Percentiles rank a stretch among this genome's conserved stretches.
Conservation (phyloP, 2,888 invertebrate genomes). For the Nudaria mundana region DNA sequence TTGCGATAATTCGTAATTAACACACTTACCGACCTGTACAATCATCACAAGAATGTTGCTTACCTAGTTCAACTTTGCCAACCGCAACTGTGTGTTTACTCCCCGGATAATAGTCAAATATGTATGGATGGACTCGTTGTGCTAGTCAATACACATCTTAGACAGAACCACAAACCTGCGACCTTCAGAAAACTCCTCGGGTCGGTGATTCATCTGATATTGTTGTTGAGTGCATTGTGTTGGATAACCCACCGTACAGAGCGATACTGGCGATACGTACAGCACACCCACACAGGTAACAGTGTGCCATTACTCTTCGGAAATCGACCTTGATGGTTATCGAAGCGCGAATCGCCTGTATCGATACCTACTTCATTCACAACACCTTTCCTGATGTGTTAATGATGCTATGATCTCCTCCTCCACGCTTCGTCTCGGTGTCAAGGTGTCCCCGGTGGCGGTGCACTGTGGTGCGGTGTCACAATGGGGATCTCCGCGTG, state of each 20-base stretch:
- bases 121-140: too few relatives aligned
- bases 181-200: slow-evolving; percentile 1
- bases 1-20: not conserved
- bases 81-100: too few relatives aligned
- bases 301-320: not conserved
- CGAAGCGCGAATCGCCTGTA: not conserved
- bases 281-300: not conserved
- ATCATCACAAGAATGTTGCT: not conserved
- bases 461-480: not conserved
- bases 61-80: not conserved
- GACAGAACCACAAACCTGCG: not conserved
- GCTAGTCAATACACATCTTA: too few relatives aligned
- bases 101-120: too few relatives aligned
- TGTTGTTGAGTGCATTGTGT: not conserved
- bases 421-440: not conserved
- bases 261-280: not conserved
- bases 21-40: not conserved
- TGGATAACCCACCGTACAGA: not conserved
- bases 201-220: not conserved
- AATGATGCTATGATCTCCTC: not conserved
- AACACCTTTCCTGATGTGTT: too few relatives aligned
- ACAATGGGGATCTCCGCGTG: not conserved
- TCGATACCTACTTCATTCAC: too few relatives aligned
- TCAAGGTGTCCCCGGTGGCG: not conserved
- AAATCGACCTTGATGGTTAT: not conserved